A percentile compares a stretch with the other conserved stretches of the same genome.
phyloP scores from a whole-genome alignment of 2,797 vertebrate species.

The Tapirus indicus region DNA sequence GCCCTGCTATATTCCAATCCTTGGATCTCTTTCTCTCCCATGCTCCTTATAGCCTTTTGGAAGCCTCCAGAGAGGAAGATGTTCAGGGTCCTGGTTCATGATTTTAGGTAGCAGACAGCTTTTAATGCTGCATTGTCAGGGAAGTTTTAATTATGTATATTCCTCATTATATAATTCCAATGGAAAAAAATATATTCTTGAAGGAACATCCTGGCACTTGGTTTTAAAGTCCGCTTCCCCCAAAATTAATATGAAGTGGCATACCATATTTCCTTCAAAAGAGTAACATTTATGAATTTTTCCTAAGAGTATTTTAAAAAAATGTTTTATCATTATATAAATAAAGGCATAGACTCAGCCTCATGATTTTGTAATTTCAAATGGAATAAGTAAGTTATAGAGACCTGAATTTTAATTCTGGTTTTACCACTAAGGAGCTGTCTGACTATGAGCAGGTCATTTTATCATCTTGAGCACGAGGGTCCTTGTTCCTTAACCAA shows the following conservation, averaged over 20 bases:
- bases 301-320: not conserved
- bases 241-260: slow-evolving; percentile 63
- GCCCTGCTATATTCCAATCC: not conserved
- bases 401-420: not conserved
- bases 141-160: slow-evolving; percentile 72
- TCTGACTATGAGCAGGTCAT: not conserved
- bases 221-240: not conserved
- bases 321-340: not conserved
- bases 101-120: slow-evolving; percentile 63
- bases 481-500: not conserved
- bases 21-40: not conserved
- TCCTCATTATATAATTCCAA: slow-evolving; percentile 62
- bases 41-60: not conserved
- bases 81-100: slow-evolving; percentile 31
- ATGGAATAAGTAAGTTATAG: not conserved
- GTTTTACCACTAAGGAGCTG: not conserved
- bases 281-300: not conserved
- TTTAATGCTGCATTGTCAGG: slow-evolving; percentile 56
- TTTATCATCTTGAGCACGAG: not conserved
- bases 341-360: not conserved
- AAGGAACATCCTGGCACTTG: not conserved
- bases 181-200: slow-evolving; percentile 54
- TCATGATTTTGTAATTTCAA: slow-evolving; percentile 2
- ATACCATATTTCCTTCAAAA: not conserved
- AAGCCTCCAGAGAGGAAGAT: slow-evolving; percentile 8